Percentiles rank a stretch among this genome's conserved stretches.
Evolutionary conservation across 35 echinoderm and acorn worm species (phyloP).

Genomic region (Acanthaster planci): DNA sequence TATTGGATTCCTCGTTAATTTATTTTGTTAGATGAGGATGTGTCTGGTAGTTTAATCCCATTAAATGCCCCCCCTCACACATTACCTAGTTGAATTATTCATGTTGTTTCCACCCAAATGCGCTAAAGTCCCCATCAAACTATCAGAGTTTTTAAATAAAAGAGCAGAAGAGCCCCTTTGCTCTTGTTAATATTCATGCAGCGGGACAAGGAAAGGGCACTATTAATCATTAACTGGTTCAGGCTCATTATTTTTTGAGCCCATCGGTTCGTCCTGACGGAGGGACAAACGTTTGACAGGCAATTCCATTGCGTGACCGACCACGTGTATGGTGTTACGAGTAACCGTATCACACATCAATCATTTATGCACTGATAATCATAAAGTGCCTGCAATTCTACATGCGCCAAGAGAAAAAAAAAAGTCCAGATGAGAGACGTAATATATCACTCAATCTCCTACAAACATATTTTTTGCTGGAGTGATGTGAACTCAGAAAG

Average conservation of each 20-base stretch:
- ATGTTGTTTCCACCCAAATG: constrained; percentile 10
- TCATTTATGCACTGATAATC: constrained; percentile 31
- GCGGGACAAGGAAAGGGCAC: not conserved
- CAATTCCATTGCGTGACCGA: constrained; percentile 31
- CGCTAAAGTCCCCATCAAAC: constrained; percentile 23
- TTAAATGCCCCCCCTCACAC: not conserved
- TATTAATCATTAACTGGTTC: constrained; percentile 14
- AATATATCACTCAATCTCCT: not conserved
- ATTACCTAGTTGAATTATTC: constrained; percentile 1
- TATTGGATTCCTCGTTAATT: too few relatives aligned
- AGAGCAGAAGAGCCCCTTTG: not conserved
- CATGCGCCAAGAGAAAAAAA: not conserved
- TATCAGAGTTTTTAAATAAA: constrained; percentile 35
- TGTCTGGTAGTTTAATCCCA: too few relatives aligned
- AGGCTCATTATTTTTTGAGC: constrained; percentile 12
- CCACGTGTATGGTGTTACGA: constrained; percentile 11
- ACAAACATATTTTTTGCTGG: not conserved
- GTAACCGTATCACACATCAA: constrained; percentile 21
- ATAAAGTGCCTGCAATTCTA: constrained; percentile 18
- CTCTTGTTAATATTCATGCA: not conserved
- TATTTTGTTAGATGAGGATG: too few relatives aligned
- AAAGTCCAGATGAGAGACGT: not conserved
- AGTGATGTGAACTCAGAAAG: too few relatives aligned
- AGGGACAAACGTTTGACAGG: constrained; percentile 14
- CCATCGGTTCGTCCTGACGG: constrained; percentile 6